These are phyloP conservation scores for Fringilla coelebs DNA, from an alignment of 2,797 vertebrate genomes.

Conservation along the genomic window DNA sequence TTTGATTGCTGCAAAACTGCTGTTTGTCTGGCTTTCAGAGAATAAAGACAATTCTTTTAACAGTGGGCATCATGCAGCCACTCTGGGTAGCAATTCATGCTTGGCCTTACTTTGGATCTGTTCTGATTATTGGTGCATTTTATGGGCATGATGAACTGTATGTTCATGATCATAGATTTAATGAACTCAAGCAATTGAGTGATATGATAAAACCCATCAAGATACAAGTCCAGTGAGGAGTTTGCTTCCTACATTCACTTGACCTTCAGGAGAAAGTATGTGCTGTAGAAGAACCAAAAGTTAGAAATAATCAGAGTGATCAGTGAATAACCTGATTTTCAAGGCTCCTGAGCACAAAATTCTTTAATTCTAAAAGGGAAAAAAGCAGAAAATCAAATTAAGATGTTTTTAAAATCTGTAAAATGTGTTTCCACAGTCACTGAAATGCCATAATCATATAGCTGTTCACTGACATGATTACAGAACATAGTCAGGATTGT, in stretches of 20 bases:
- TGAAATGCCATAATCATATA: neutral
- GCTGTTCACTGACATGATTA: conserved; percentile 2
- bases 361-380: neutral
- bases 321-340: neutral
- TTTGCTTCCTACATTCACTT: neutral
- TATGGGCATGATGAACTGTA: neutral
- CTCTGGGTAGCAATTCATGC: neutral
- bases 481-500: conserved; percentile 4
- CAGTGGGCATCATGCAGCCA: neutral
- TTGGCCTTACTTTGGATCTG: neutral
- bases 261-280: neutral
- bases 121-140: neutral
- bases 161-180: neutral
- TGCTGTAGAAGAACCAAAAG: neutral
- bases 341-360: neutral
- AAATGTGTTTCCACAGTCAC: neutral
- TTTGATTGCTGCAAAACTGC: neutral
- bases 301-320: neutral
- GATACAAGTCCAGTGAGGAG: neutral
- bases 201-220: neutral
- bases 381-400: neutral
- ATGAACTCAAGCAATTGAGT: neutral
- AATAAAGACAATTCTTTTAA: neutral
- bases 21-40: neutral
- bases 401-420: neutral